These are phyloP conservation scores for Mormyrus lacerda DNA, from an alignment of 2,113 vertebrate genomes.

Conservation along the genomic window DNA sequence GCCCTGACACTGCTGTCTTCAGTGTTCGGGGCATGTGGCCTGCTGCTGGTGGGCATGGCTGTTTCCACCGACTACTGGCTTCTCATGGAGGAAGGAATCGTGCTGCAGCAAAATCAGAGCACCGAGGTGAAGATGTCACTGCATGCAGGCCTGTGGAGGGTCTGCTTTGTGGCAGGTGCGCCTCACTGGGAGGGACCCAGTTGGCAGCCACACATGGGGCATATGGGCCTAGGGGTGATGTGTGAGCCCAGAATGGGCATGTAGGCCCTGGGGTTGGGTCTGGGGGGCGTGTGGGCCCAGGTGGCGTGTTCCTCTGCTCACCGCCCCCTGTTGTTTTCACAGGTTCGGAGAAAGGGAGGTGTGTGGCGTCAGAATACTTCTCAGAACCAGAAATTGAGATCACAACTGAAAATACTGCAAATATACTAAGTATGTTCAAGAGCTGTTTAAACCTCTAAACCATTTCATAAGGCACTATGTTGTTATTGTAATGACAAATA, in stretches of 20 bases:
- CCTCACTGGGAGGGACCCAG: neutral
- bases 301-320: neutral
- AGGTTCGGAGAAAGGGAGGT: constrained; percentile 81
- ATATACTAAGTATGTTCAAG: constrained; percentile 75
- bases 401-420: constrained; percentile 84
- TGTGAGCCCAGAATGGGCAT: neutral
- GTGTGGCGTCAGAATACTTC: constrained; percentile 83
- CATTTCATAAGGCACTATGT: neutral
- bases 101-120: constrained; percentile 82
- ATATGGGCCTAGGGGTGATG: neutral
- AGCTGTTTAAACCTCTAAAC: neutral
- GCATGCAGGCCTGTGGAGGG: constrained; percentile 82
- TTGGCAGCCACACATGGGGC: neutral
- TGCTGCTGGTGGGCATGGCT: constrained; percentile 77
- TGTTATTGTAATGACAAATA: neutral
- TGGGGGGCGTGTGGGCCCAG: neutral
- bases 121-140: constrained; percentile 83
- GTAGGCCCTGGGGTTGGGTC: neutral
- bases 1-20: constrained; percentile 82
- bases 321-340: constrained; percentile 8
- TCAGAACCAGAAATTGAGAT: constrained; percentile 79
- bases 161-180: constrained; percentile 81
- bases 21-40: constrained; percentile 73
- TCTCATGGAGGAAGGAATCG: constrained; percentile 80
- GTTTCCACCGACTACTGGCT: constrained; percentile 89